Evolutionary conservation across 1,140 invertebrate genomes (phyloP), one percentile per base, ranked within the genome.

Genomic region (Pteromalus puparum): DNA sequence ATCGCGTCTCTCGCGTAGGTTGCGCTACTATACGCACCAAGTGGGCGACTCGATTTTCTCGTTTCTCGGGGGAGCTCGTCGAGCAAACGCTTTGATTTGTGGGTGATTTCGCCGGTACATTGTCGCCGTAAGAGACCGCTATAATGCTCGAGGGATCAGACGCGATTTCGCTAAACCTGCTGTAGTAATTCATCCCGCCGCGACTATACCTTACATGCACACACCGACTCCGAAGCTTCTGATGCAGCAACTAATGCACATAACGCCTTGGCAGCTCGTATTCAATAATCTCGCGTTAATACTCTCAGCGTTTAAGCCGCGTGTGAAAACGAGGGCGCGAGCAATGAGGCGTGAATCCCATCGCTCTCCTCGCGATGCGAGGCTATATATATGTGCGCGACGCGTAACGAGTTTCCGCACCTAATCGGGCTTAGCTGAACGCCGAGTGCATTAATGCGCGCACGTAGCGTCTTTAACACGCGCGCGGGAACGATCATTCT

Each of bases 21-120:
- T 28, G 30, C 26, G 68, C 68, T 28, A 70, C 24, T 12, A 15
- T 30, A 72, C 26, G 21, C 15, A 73, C 28, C 72, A n/a, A 26
- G 73, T 74, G 73, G 30, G 73, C 73, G 46, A 78, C 53, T 78
- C 53, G 48, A 78, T 78, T 78, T 78, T 28, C 48, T 78, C 67
- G 38, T 74, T 74, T 18, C 73, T 42, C 68, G 68, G 21, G 21
- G 68, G 18, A 42, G 6, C 38, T 42, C 38, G 38, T 42, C 38
- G 38, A 15, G 18, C 18, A 15, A 21, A 21, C 2, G 26, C 26
- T 72, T 28, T 72, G 12, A 72, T 72, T 72, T 72, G 18, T 72
- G 26, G 12, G 18, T n/a, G 68, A 72, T 72, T 72, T 72, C 68
- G 68, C 10, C 68, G 26, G 30, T 26, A 72, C 38, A 42, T 42